phyloP scores from a whole-genome alignment of 2,797 vertebrate species.

The Chloroceryle inda region DNA sequence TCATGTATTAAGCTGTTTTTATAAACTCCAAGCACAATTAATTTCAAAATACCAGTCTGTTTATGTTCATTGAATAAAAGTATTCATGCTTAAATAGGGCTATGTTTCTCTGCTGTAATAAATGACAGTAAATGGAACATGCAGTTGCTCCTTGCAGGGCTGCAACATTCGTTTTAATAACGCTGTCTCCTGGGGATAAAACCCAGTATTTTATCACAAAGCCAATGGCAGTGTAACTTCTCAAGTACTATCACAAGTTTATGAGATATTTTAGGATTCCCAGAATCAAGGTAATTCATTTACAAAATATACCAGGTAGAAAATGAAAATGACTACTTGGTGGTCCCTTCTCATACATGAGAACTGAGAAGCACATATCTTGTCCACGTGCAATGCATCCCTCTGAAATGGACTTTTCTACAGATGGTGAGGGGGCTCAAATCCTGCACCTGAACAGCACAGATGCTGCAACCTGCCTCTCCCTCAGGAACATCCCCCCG shows the following conservation, averaged over 20 bases:
- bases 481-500: accelerated
- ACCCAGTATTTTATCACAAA: not conserved
- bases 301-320: not conserved
- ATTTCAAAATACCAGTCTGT: not conserved
- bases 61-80: not conserved
- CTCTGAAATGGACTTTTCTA: not conserved
- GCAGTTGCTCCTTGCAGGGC: not conserved
- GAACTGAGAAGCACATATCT: not conserved
- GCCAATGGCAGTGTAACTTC: not conserved
- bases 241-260: not conserved
- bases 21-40: conserved; percentile 11
- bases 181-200: not conserved
- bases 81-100: not conserved
- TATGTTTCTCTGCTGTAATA: not conserved
- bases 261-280: not conserved
- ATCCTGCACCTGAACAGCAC: not conserved
- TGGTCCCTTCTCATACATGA: not conserved
- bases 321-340: not conserved
- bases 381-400: not conserved
- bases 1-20: not conserved
- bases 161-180: not conserved
- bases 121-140: not conserved
- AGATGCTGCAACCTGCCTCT: not conserved
- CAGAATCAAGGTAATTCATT: not conserved
- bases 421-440: not conserved